phyloP scores from a whole-genome alignment of 2,797 vertebrate species.

The Coregonus ussuriensis region DNA sequence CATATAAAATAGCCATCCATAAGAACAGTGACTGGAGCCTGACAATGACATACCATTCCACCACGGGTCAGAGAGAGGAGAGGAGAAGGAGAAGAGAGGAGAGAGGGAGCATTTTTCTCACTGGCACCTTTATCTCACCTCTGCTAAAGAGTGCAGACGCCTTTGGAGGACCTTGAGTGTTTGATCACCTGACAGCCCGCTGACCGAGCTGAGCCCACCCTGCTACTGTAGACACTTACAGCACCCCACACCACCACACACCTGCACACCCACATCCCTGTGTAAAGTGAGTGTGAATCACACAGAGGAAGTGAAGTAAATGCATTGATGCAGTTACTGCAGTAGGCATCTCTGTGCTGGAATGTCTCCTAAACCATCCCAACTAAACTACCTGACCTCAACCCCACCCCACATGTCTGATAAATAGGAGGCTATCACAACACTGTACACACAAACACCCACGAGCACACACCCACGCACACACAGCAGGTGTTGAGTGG shows the following conservation, averaged over 20 bases:
- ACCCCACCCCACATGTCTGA: conserved; percentile 3
- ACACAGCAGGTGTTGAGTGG: conserved; percentile 43
- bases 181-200: conserved; percentile 48
- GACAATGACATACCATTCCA: not conserved
- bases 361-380: conserved; percentile 15
- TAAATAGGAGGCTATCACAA: not conserved
- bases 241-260: conserved; percentile 1
- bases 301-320: not conserved
- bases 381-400: conserved; percentile 10
- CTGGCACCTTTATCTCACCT: not conserved
- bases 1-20: not conserved
- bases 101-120: not conserved
- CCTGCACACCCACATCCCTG: not conserved
- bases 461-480: not conserved
- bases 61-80: not conserved
- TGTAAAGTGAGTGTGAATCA: not conserved
- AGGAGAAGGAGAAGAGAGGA: not conserved
- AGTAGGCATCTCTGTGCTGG: not conserved
- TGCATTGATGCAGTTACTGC: not conserved
- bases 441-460: not conserved
- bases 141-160: not conserved
- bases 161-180: conserved; percentile 34
- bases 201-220: conserved; percentile 39
- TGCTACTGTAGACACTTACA: not conserved
- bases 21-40: not conserved